phyloP scores from a whole-genome alignment of 2,113 vertebrate genomes.

The Syrmaticus mikado region DNA sequence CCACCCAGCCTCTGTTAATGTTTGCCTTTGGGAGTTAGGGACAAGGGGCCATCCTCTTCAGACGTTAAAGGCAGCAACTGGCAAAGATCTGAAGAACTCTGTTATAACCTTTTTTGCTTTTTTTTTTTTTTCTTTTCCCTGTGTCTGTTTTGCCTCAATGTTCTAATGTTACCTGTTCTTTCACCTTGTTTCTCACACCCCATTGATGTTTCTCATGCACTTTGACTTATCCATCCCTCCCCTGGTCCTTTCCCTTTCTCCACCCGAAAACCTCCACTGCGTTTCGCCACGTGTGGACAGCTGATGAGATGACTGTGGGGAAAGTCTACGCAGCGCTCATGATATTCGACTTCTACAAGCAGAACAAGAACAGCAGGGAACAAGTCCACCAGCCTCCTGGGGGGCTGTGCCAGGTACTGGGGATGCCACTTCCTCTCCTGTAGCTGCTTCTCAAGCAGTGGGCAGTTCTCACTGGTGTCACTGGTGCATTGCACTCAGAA shows the following conservation, averaged over 20 bases:
- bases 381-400: slow-evolving; percentile 84
- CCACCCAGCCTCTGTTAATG: background rate
- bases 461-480: background rate
- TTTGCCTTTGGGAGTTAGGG: background rate
- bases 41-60: background rate
- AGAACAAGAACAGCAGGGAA: slow-evolving; percentile 87
- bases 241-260: background rate
- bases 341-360: slow-evolving; percentile 98
- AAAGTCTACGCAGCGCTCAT: slow-evolving; percentile 96
- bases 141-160: background rate
- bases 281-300: slow-evolving; percentile 61
- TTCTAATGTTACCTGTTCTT: background rate
- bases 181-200: rapidly evolving
- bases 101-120: background rate
- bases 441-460: slow-evolving; percentile 21
- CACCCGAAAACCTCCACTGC: background rate
- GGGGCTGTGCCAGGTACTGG: slow-evolving; percentile 79
- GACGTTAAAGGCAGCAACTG: background rate
- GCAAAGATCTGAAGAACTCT: background rate
- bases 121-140: background rate
- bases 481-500: background rate
- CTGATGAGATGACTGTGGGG: slow-evolving; percentile 94
- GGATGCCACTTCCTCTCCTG: background rate
- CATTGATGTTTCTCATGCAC: background rate
- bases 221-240: background rate